Evolutionary conservation across 2,113 vertebrate genomes (phyloP).

Genomic region (Neoarius graeffei): DNA sequence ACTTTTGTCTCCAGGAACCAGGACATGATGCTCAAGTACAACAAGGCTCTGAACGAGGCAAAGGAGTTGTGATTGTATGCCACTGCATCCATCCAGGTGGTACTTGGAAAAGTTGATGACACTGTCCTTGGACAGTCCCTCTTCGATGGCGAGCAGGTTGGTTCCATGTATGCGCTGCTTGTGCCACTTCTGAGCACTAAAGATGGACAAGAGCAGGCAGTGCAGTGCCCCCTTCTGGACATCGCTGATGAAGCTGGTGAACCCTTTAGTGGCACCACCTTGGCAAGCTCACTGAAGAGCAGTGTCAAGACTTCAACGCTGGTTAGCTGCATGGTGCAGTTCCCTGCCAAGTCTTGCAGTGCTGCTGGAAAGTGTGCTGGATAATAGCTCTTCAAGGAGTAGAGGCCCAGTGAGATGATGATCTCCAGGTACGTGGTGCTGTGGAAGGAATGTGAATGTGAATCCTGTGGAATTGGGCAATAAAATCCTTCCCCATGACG

Average conservation of each 20-base stretch:
- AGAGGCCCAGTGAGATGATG: slow-evolving; percentile 93
- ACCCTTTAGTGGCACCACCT: slow-evolving; percentile 94
- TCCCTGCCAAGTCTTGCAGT: slow-evolving; percentile 89
- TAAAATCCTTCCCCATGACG: slow-evolving; percentile 98
- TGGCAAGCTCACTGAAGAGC: slow-evolving; percentile 90
- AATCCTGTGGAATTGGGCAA: slow-evolving; percentile 85
- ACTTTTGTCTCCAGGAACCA: slow-evolving; percentile 86
- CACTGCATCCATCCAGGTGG: slow-evolving; percentile 90
- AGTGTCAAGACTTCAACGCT: slow-evolving; percentile 94
- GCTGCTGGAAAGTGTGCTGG: slow-evolving; percentile 88
- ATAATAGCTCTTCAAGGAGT: slow-evolving; percentile 94
- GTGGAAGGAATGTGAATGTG: slow-evolving; percentile 89
- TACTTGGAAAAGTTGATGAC: slow-evolving; percentile 97
- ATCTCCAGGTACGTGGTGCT: slow-evolving; percentile 99
- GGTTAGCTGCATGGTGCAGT: slow-evolving; percentile 97
- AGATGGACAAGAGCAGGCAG: slow-evolving; percentile 93
- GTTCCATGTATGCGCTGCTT: slow-evolving; percentile 81
- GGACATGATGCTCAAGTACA: slow-evolving; percentile 89
- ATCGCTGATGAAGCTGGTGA: slow-evolving; percentile 95
- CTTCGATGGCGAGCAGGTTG: slow-evolving; percentile 85
- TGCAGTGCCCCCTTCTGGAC: slow-evolving; percentile 97
- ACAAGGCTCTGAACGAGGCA: slow-evolving; percentile 91
- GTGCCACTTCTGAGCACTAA: slow-evolving; percentile 96
- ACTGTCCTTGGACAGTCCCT: slow-evolving; percentile 94
- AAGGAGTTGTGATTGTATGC: slow-evolving; percentile 91